Conservation (phyloP, 2,888 invertebrate genomes). For the Tenthredo livida region DNA sequence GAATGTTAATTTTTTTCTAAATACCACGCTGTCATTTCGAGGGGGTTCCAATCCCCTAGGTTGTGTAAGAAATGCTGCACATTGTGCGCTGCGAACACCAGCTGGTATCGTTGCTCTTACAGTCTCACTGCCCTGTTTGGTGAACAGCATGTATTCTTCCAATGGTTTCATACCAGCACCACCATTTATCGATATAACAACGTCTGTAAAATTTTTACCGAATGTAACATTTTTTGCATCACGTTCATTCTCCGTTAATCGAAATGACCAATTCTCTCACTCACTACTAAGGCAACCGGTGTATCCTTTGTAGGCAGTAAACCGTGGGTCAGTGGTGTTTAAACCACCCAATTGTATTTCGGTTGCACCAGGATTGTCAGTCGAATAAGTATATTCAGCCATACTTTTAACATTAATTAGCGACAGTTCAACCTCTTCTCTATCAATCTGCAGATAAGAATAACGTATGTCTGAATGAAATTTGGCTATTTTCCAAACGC, state of each 20-base stretch:
- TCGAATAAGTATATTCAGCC: constrained; percentile 79
- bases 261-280: constrained; percentile 70
- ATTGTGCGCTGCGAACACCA: constrained; percentile 92
- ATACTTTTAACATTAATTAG: constrained; percentile 85
- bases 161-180: constrained; percentile 87
- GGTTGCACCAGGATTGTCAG: constrained; percentile 80
- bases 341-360: constrained; percentile 94
- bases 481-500: too few species aligned
- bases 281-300: constrained; percentile 94
- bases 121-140: constrained; percentile 90
- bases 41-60: constrained; percentile 74
- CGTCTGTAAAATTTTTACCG: constrained; percentile 81
- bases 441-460: constrained; percentile 83
- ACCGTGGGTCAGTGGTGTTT: constrained; percentile 90
- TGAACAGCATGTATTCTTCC: constrained; percentile 95
- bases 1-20: constrained; percentile 60
- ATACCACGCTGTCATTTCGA: constrained; percentile 79
- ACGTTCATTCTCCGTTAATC: background rate
- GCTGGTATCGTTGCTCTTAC: constrained; percentile 93
- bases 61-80: constrained; percentile 85
- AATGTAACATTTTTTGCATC: too few species aligned
- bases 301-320: constrained; percentile 91
- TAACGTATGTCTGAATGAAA: too few species aligned
- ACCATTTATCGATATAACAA: constrained; percentile 91
- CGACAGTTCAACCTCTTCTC: constrained; percentile 86